Evolutionary conservation across 2,888 invertebrate species (phyloP), one percentile per base, ranked within the genome.

Genomic region (Malachius bipustulatus): DNA sequence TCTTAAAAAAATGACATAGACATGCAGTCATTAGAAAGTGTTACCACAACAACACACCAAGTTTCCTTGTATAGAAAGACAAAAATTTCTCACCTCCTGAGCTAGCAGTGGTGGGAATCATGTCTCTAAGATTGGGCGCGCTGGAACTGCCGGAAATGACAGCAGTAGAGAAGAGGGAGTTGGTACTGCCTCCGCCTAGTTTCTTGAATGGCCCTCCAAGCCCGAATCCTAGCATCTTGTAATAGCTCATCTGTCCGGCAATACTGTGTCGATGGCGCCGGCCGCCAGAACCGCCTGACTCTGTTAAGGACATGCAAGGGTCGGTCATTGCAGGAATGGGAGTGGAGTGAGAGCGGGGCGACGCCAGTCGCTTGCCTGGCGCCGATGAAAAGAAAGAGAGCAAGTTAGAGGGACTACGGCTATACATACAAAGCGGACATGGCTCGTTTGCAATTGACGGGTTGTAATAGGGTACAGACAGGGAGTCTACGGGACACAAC

Each of bases 121-220:
- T 83, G 57, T 85, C 83, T 48, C 85, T 75, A 44, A 90, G 74
- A 64, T 90, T 89, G 30, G 90, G 90, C 34, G 89, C 89, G 50
- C 88, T 88, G 52, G 85, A 85, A 55, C 88, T 88, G 48, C 93
- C 94, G 54, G 87, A 89, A 63, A 94, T 91, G 55, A 94, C 93
- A 41, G 93, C 93, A 40, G 93, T 94, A 62, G 88, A 89, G 74
- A 94, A 93, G 49, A 94, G 76, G 42, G 87, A 85, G 62, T 82
- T 87, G 47, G 82, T 74, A 48, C 70, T 77, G 51, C 77, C 78
- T 60, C 63, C 70, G 54, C 69, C 66, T 48, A 73, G 65, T 61
- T 75, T 76, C 67, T 76, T 76, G 51, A 57, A 56, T 24, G 64
- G 56, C 57, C 72, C 73, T 56, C 72, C 73, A 57, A 73, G 71